Percentiles rank a stretch among this genome's conserved stretches.
These are phyloP conservation scores for Gymnopithys bicolor DNA, from an alignment of 2,797 vertebrate species.

Conservation along the genomic window DNA sequence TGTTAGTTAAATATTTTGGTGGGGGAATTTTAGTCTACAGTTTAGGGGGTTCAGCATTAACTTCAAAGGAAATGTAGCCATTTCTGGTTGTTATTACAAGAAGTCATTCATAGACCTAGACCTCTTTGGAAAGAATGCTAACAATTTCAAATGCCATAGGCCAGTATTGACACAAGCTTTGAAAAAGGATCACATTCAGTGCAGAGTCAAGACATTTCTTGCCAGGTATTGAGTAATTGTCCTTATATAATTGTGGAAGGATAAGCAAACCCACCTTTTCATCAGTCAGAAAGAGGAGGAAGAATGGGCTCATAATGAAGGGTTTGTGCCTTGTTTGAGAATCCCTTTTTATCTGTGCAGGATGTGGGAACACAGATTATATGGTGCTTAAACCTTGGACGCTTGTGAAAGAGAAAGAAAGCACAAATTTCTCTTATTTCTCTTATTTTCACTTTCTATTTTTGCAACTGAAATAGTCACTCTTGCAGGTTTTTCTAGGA, in stretches of 20 bases:
- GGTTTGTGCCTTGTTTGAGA: not conserved
- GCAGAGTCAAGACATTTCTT: not conserved
- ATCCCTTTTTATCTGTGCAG: not conserved
- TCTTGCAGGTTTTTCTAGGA: not conserved
- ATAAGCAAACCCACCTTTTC: not conserved
- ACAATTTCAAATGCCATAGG: not conserved
- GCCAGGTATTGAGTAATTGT: not conserved
- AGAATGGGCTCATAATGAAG: not conserved
- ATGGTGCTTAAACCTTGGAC: not conserved
- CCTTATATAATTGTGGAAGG: not conserved
- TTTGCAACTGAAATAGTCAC: not conserved
- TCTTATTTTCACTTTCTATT: not conserved
- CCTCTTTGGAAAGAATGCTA: conserved; percentile 23
- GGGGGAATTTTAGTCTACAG: not conserved
- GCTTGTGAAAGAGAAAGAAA: not conserved
- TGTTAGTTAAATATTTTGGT: not conserved
- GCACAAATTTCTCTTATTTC: not conserved
- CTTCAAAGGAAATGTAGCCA: conserved; percentile 28
- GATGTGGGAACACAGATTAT: not conserved
- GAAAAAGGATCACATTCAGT: not conserved
- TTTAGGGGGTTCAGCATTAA: not conserved
- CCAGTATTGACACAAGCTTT: not conserved
- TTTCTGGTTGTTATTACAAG: conserved; percentile 21
- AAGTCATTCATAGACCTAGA: not conserved
- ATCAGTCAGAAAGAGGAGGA: not conserved